These are phyloP conservation scores for Thymallus thymallus DNA, from an alignment of 2,113 vertebrate species.

Conservation along the genomic window DNA sequence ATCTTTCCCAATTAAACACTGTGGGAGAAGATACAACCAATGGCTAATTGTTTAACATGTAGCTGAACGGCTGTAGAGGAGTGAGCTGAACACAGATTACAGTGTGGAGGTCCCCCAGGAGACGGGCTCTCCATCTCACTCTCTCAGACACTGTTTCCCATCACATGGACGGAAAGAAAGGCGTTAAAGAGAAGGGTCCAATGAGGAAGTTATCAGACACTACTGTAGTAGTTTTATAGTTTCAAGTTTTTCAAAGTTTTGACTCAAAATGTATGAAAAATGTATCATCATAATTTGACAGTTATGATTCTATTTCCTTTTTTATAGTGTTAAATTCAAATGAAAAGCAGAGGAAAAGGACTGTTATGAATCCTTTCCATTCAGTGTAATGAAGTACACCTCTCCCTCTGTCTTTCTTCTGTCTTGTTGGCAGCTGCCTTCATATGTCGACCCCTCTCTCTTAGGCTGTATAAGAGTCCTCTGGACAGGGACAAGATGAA, in stretches of 20 bases:
- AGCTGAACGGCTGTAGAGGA: slow-evolving; percentile 21
- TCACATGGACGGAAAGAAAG: slow-evolving; percentile 2
- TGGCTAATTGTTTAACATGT: slow-evolving; percentile 61
- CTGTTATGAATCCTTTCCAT: slow-evolving; percentile 19
- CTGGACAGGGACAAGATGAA: background rate
- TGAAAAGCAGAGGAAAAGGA: slow-evolving; percentile 18
- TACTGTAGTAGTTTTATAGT: slow-evolving; percentile 48
- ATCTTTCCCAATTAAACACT: slow-evolving; percentile 60
- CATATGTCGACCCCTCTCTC: background rate
- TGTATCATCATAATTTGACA: slow-evolving; percentile 22
- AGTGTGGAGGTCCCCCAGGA: slow-evolving; percentile 8
- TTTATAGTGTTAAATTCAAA: slow-evolving; percentile 37
- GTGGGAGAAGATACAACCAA: slow-evolving; percentile 37
- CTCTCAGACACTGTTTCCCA: background rate
- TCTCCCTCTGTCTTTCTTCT: slow-evolving; percentile 7
- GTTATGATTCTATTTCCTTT: slow-evolving; percentile 19
- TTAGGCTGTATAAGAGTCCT: background rate
- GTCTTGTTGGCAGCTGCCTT: background rate
- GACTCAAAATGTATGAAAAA: no score
- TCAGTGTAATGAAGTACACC: slow-evolving; percentile 22
- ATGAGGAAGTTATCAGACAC: slow-evolving; percentile 48
- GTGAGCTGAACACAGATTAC: slow-evolving; percentile 38
- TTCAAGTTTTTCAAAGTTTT: slow-evolving; percentile 3
- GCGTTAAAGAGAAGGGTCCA: slow-evolving; percentile 24
- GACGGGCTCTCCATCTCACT: slow-evolving; percentile 14